These are phyloP conservation scores for Halyomorpha halys DNA, from an alignment of 1,140 invertebrate species.

Conservation along the genomic window DNA sequence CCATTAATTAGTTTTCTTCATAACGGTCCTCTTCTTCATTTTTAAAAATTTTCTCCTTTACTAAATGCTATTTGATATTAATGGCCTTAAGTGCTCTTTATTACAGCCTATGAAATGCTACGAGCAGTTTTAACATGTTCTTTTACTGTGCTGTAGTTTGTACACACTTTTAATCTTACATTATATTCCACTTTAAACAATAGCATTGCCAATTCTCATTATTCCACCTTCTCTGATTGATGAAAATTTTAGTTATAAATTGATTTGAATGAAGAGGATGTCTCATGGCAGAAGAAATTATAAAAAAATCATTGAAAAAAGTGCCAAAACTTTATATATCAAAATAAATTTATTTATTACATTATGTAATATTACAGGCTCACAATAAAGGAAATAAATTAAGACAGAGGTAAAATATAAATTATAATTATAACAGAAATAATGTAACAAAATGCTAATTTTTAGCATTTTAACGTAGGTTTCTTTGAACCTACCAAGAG, in stretches of 20 bases:
- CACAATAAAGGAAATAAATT: background rate
- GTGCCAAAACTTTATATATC: background rate
- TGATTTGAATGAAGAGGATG: no score
- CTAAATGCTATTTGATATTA: background rate
- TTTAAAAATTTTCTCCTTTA: background rate
- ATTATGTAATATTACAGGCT: background rate
- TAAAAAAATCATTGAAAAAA: background rate
- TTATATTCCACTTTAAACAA: no score
- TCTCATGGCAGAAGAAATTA: background rate
- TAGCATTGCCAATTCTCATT: no score
- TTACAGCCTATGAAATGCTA: no score
- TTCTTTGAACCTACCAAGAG: conserved; percentile 51
- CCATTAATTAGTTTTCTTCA: conserved; percentile 9
- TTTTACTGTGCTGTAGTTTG: no score
- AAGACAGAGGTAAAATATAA: conserved; percentile 3
- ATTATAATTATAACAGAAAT: conserved; percentile 11
- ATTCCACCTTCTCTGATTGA: no score
- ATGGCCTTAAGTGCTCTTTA: no score
- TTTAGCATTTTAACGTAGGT: conserved; percentile 3
- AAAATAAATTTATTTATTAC: conserved; percentile 7
- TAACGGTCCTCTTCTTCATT: background rate
- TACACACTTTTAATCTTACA: no score
- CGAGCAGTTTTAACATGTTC: no score
- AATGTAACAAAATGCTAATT: conserved; percentile 1
- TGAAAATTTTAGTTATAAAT: no score